Percentiles rank a stretch among this genome's conserved stretches.
These are phyloP conservation scores for Pegoplata infirma DNA, from an alignment of 2,888 invertebrate species.

Conservation along the genomic window DNA sequence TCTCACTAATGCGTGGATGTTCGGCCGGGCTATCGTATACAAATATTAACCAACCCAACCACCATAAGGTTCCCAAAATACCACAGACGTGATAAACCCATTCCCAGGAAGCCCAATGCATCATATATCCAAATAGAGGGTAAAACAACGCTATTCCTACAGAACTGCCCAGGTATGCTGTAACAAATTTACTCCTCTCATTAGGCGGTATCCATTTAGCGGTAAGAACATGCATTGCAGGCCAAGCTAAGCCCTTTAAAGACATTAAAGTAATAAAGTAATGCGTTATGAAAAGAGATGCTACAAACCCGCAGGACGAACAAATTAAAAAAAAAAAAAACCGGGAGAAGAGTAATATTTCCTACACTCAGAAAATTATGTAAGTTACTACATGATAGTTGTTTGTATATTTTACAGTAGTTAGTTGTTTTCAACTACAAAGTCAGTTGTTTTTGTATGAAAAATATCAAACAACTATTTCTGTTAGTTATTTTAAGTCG, in stretches of 20 bases:
- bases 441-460: too few relatives aligned
- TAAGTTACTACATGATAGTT: too few relatives aligned
- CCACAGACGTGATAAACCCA: constrained; percentile 85
- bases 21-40: constrained; percentile 83
- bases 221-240: constrained; percentile 88
- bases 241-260: constrained; percentile 86
- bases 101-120: constrained; percentile 84
- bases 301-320: too few relatives aligned
- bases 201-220: constrained; percentile 90
- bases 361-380: too few relatives aligned
- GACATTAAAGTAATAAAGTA: too few relatives aligned
- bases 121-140: constrained; percentile 84
- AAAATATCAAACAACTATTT: too few relatives aligned
- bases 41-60: constrained; percentile 81
- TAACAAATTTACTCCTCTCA: constrained; percentile 86
- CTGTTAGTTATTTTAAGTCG: too few relatives aligned
- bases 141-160: constrained; percentile 84
- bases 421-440: too few relatives aligned
- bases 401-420: too few relatives aligned
- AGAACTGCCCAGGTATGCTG: constrained; percentile 83
- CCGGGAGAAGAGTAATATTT: too few relatives aligned
- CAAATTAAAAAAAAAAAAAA: too few relatives aligned
- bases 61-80: constrained; percentile 83
- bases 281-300: too few relatives aligned
- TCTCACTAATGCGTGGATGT: constrained; percentile 82